Percentiles rank a stretch among this genome's conserved stretches.
phyloP scores from a whole-genome alignment of 2,888 invertebrate genomes.

The Athalia rosae region DNA sequence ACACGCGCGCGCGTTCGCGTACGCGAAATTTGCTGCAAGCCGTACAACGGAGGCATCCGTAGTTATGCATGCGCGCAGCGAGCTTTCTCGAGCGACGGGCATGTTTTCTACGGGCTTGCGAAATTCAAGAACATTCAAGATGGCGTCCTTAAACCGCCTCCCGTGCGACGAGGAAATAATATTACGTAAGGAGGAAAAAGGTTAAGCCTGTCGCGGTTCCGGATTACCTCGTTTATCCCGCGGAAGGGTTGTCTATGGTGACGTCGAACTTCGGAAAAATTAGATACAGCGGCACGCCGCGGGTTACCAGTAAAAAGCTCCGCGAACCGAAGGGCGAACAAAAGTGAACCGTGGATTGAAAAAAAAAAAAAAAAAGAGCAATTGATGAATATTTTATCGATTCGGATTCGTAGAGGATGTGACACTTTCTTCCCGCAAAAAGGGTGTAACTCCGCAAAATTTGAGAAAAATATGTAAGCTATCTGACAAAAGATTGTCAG shows the following conservation, averaged over 20 bases:
- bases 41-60: background rate
- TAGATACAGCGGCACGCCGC: background rate
- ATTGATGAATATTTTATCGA: too few relatives aligned
- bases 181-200: slow-evolving; percentile 2
- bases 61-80: background rate
- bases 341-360: too few relatives aligned
- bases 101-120: slow-evolving; percentile 1
- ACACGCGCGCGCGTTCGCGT: too few relatives aligned
- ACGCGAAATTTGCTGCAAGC: too few relatives aligned
- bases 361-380: too few relatives aligned
- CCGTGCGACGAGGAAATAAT: background rate
- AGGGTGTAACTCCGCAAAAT: too few relatives aligned
- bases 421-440: too few relatives aligned
- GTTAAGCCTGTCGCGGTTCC: slow-evolving; percentile 38
- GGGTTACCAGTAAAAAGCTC: background rate
- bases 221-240: slow-evolving; percentile 30
- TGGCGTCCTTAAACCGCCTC: background rate
- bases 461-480: too few relatives aligned
- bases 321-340: too few relatives aligned
- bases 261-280: background rate
- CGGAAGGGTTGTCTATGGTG: background rate
- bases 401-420: too few relatives aligned
- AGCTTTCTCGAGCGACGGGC: background rate
- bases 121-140: slow-evolving; percentile 39
- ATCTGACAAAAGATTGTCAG: too few relatives aligned